Conservation (phyloP, 2,888 invertebrate species). For the Spialia ferax region DNA sequence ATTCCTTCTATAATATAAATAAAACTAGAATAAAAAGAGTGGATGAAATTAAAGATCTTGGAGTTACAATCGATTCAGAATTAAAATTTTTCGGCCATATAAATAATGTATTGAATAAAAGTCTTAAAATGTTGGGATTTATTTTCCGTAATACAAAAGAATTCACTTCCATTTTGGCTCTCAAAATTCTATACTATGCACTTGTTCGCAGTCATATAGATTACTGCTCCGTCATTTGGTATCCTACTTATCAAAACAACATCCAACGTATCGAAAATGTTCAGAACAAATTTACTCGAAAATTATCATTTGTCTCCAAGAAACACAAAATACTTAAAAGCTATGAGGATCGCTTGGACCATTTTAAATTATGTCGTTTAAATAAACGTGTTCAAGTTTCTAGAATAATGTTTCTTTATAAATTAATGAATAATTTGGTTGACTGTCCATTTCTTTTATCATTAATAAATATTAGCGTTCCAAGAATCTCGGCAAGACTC, state of each 20-base stretch:
- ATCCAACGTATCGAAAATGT: slow-evolving; percentile 16
- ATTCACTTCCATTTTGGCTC: background rate
- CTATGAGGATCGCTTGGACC: background rate
- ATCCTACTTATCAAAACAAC: slow-evolving; percentile 10
- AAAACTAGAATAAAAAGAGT: slow-evolving; percentile 10
- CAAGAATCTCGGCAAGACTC: background rate
- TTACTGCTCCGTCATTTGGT: slow-evolving; percentile 4
- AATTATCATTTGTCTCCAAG: background rate
- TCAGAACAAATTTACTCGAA: background rate
- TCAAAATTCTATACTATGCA: slow-evolving; percentile 9
- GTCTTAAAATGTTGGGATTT: slow-evolving; percentile 21
- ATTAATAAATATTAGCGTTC: background rate
- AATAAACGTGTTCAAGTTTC: background rate
- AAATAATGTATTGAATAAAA: slow-evolving; percentile 7
- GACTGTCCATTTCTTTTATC: background rate
- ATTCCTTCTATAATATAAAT: background rate
- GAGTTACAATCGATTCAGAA: slow-evolving; percentile 5
- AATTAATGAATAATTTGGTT: background rate
- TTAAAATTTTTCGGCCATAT: slow-evolving; percentile 7
- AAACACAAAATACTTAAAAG: background rate
- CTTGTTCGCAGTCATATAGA: slow-evolving; percentile 15
- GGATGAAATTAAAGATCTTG: slow-evolving; percentile 9
- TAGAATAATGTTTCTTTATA: background rate
- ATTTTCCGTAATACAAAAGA: slow-evolving; percentile 14
- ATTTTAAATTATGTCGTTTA: background rate